Base-by-base conservation (phyloP, 1,140 invertebrate species). In the Nasonia longicornis region DNA sequence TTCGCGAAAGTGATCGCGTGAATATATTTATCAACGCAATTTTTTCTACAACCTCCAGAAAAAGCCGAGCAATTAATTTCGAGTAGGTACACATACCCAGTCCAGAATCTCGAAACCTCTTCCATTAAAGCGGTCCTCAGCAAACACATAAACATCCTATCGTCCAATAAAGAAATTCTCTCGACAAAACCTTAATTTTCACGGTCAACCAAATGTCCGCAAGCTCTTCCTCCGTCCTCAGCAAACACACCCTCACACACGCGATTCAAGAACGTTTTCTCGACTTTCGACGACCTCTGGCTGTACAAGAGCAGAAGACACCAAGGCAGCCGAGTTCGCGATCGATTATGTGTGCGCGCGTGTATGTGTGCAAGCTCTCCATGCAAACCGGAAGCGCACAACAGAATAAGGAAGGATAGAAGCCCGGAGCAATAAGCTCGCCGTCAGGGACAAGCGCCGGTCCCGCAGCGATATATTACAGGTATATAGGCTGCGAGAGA, bases 391-490 rank as follows among this genome's bases (percentile, higher is more conserved):
- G 35, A 77, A 79, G 31, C 48, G 38, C 76, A 26, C 48, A 74
- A 26, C n/a, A n/a, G 22, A 35, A 64, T 22, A 38, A 66, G 31
- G 35, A 72, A 58, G 52, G 52, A 81, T 22, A 29, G 52, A 67
- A 73, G 63, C 20, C 7, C 29, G 63, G 80, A 73, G 80, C 83
- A 84, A 84, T 82, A 84, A 84, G 80, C 74, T 79, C 22, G 83
- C 67, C 77, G 83, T 82, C 80, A 84, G 78, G 73, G 83, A 81
- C 83, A 84, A 84, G 31, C 79, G 11, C 12, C 73, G 69, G 38
- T 58, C 83, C 52, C 66, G 76, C 71, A 81, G 80, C 79, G 76
- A 83, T 83, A 77, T 70, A 80, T 83, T 83, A 79, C 66, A 78
- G n/a, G 58, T 70, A 79, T 26, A 78, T 14, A 22, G 48, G 20